A percentile compares a stretch with the other conserved stretches of the same genome.
These are phyloP conservation scores for Ctenochaetus hawaiiensis DNA, from an alignment of 2,797 vertebrate genomes.

Conservation along the genomic window DNA sequence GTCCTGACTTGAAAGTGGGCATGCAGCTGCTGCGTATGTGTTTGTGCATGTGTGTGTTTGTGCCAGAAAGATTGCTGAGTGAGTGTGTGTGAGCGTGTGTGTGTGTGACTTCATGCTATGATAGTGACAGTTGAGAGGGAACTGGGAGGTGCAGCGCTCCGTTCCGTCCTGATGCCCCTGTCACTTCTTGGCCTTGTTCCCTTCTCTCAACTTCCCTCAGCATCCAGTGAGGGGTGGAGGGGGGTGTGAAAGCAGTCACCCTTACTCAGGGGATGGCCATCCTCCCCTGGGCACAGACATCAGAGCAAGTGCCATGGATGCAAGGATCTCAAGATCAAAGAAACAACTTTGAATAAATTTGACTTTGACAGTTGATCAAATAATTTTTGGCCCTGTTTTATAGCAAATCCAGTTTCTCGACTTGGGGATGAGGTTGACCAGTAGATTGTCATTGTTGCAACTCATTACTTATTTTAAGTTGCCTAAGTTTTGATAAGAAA, in stretches of 20 bases:
- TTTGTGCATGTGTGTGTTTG: constrained; percentile 31
- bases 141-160: constrained; percentile 60
- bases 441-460: not conserved
- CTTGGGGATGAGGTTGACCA: not conserved
- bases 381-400: constrained; percentile 6
- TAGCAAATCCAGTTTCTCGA: not conserved
- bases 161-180: constrained; percentile 83
- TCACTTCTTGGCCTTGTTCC: constrained; percentile 85
- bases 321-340: constrained; percentile 62
- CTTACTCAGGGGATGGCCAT: constrained; percentile 61
- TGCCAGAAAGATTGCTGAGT: constrained; percentile 30
- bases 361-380: constrained; percentile 39
- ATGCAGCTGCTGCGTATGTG: constrained; percentile 43
- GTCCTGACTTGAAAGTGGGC: constrained; percentile 67
- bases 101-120: constrained; percentile 50
- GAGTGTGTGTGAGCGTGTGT: constrained; percentile 28
- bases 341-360: constrained; percentile 56
- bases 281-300: constrained; percentile 60
- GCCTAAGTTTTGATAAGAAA: not conserved
- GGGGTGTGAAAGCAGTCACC: constrained; percentile 50
- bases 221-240: constrained; percentile 53
- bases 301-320: constrained; percentile 53
- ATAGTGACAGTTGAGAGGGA: constrained; percentile 79
- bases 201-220: constrained; percentile 76
- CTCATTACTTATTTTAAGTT: not conserved